These are phyloP conservation scores for Scartelaos histophorus DNA, from an alignment of 2,113 vertebrate genomes.

Conservation along the genomic window DNA sequence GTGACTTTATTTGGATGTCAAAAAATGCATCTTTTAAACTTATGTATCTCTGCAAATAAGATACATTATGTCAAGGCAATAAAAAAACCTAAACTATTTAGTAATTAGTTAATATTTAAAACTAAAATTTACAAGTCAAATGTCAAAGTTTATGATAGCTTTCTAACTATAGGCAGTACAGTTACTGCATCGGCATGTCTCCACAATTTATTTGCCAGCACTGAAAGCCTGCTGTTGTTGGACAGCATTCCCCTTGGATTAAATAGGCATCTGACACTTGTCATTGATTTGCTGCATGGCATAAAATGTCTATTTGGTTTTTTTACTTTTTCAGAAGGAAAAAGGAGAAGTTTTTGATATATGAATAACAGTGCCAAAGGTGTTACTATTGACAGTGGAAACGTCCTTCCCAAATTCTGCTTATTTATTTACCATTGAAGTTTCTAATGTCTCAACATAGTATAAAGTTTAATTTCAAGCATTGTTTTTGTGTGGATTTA, in stretches of 20 bases:
- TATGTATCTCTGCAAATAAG: background rate
- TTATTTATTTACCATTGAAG: constrained; percentile 1
- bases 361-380: constrained; percentile 11
- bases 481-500: background rate
- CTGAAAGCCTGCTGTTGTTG: constrained; percentile 59
- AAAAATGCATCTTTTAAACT: too few species aligned
- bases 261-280: constrained; percentile 58
- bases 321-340: constrained; percentile 23
- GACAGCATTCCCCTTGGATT: constrained; percentile 64
- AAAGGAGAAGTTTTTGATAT: constrained; percentile 21
- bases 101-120: background rate
- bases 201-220: constrained; percentile 57
- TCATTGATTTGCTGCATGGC: constrained; percentile 40
- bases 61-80: background rate
- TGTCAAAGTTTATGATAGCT: constrained; percentile 70
- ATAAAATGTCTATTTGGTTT: constrained; percentile 20
- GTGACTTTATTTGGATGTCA: background rate
- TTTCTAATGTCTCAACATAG: background rate
- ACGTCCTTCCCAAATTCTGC: constrained; percentile 26
- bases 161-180: constrained; percentile 71
- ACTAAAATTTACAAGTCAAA: constrained; percentile 57
- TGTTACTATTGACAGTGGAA: constrained; percentile 17
- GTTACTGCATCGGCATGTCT: constrained; percentile 58
- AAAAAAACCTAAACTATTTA: background rate
- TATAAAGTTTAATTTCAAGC: background rate